phyloP scores from a whole-genome alignment of 2,113 vertebrate genomes.

The Equus przewalskii region DNA sequence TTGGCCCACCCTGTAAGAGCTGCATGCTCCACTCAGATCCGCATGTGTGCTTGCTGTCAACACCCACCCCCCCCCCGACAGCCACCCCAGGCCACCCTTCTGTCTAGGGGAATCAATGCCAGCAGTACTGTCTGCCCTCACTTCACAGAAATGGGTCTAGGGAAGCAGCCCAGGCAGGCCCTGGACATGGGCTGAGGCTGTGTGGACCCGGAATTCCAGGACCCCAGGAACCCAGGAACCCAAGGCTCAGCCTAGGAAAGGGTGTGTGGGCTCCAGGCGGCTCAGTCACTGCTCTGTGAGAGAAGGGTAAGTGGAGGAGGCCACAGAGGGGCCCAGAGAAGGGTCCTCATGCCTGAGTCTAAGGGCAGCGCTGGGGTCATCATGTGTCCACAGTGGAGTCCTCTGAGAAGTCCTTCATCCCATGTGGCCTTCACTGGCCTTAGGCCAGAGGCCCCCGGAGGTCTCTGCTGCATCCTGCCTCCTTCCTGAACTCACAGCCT shows the following conservation, averaged over 20 bases:
- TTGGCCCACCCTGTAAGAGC: background rate
- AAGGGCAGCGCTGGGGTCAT: accelerated
- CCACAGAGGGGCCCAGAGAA: background rate
- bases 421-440: background rate
- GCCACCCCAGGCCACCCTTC: background rate
- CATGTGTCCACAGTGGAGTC: no score
- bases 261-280: background rate
- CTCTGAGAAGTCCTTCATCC: background rate
- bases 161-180: background rate
- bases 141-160: background rate
- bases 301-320: background rate
- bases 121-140: background rate
- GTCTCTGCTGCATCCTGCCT: background rate
- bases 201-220: background rate
- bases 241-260: background rate
- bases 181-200: background rate
- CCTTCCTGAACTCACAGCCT: no score
- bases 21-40: background rate
- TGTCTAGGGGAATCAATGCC: background rate
- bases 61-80: background rate
- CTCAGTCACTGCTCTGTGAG: background rate
- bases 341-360: background rate
- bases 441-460: background rate
- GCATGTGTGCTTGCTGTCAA: background rate
- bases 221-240: no score